Base-by-base conservation (phyloP, 2,888 invertebrate genomes). In the Lepidocyrtinus sp. region DNA sequence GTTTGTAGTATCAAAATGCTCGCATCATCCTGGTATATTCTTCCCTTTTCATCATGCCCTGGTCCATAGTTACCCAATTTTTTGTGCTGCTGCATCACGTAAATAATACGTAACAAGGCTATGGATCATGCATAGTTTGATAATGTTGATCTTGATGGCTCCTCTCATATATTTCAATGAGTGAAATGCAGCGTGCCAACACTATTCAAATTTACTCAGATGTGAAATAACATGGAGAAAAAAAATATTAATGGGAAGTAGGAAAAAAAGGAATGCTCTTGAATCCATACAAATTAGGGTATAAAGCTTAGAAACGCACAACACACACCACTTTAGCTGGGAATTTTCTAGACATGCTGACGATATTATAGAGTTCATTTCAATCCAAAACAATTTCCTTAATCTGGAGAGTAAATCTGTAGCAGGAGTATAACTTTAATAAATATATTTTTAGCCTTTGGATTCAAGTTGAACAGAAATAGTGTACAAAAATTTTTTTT, bases 171-270 rank as follows among this genome's bases (percentile, higher is more conserved):
- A n/a, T 80, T 87, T 87, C 86, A 91, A 91, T 91, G 90, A 90
- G 90, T 90, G 90, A 91, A 91, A 90, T 91, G 91, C 91, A 91
- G 91, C 91, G 91, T 91, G 90, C 90, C 83, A 84, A 85, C 89
- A 90, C 91, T 90, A 92, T 92, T 91, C 91, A 90, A 90, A 91
- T 90, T 89, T 91, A 91, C 91, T 91, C 91, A 91, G 89, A 91
- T 91, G 91, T 91, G 91, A 92, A 92, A 92, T 92, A 90, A 91
- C 89, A 90, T 89, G 90, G 89, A 89, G 87, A 87, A 86, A 85
- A 83, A 69, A 74, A 36, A 61, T 5, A 59, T 59, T 9, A 21
- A 21, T 19, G 22, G 21, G 59, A 59, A 21, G 3, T 21, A 21
- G 59, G 59, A 2, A 59, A 59, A 59, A 21, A n/a, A n/a, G n/a